phyloP scores from a whole-genome alignment of 1,140 invertebrate genomes.

The Contarinia nasturtii region DNA sequence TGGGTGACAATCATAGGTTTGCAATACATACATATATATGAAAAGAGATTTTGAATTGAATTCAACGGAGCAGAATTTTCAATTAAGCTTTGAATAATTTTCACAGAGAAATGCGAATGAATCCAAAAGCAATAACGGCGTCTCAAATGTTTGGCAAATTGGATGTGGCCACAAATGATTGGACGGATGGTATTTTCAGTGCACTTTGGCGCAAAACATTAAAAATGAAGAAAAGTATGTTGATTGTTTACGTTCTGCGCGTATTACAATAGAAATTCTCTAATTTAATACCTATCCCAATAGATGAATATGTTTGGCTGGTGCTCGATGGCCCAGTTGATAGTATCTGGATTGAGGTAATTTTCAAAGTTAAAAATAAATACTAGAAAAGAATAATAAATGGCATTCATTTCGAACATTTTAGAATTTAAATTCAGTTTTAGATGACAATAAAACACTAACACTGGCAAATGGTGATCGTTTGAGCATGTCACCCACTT shows the following conservation, averaged over 20 bases:
- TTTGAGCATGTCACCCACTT: conserved; percentile 75
- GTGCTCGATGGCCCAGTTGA: conserved; percentile 91
- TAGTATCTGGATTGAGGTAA: conserved; percentile 96
- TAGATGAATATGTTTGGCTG: conserved; percentile 65
- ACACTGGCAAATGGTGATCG: conserved; percentile 88
- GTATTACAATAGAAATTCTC: too few relatives aligned
- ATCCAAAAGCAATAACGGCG: conserved; percentile 92
- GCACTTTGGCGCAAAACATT: conserved; percentile 88
- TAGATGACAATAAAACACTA: conserved; percentile 88
- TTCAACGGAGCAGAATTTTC: neutral
- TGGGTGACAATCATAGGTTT: conserved; percentile 62
- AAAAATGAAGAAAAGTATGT: conserved; percentile 58
- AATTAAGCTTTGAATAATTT: conserved; percentile 2
- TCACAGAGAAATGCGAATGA: conserved; percentile 87
- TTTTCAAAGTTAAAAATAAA: too few relatives aligned
- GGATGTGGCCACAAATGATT: conserved; percentile 93
- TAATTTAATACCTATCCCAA: too few relatives aligned
- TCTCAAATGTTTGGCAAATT: conserved; percentile 93
- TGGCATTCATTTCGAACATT: too few relatives aligned
- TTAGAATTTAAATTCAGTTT: conserved; percentile 87
- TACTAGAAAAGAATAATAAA: too few relatives aligned
- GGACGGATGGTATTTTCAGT: conserved; percentile 96
- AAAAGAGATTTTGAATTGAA: too few relatives aligned
- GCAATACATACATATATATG: too few relatives aligned
- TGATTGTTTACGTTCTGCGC: conserved; percentile 9